Evolutionary conservation across 1,140 invertebrate species (phyloP).

Genomic region (Aphis gossypii): DNA sequence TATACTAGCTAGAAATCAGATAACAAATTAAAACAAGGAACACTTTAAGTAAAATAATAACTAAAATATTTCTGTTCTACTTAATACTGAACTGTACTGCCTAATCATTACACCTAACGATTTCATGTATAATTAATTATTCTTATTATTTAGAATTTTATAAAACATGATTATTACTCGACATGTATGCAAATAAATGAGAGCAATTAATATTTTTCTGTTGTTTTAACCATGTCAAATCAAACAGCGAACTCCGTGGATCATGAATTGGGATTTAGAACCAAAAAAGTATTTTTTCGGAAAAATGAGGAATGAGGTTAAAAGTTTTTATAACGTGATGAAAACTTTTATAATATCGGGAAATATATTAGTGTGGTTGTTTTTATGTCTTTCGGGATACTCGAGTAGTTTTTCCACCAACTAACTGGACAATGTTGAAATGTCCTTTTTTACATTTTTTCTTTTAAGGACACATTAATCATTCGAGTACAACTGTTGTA

Average conservation of each 20-base stretch:
- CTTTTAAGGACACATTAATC: not conserved
- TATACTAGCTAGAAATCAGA: not conserved
- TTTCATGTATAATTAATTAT: not conserved
- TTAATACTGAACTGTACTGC: not conserved
- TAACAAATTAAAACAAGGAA: not conserved
- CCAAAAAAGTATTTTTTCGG: not conserved
- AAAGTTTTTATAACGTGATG: conserved; percentile 25
- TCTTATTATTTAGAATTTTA: not conserved
- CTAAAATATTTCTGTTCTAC: not conserved
- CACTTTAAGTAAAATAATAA: not conserved
- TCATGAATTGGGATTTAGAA: not conserved
- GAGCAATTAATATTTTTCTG: too few species aligned
- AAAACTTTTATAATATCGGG: conserved; percentile 51
- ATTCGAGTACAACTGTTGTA: not conserved
- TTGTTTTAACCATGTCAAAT: not conserved
- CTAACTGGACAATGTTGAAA: not conserved
- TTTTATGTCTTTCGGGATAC: not conserved
- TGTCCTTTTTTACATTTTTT: not conserved
- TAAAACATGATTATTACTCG: not conserved
- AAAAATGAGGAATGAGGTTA: not conserved
- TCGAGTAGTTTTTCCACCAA: not conserved
- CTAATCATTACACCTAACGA: not conserved
- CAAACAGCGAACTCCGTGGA: not conserved
- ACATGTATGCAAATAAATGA: not conserved
- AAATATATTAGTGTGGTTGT: conserved; percentile 18